phyloP scores from a whole-genome alignment of 2,113 vertebrate species.

The Stomatorhinus ivindoensis region DNA sequence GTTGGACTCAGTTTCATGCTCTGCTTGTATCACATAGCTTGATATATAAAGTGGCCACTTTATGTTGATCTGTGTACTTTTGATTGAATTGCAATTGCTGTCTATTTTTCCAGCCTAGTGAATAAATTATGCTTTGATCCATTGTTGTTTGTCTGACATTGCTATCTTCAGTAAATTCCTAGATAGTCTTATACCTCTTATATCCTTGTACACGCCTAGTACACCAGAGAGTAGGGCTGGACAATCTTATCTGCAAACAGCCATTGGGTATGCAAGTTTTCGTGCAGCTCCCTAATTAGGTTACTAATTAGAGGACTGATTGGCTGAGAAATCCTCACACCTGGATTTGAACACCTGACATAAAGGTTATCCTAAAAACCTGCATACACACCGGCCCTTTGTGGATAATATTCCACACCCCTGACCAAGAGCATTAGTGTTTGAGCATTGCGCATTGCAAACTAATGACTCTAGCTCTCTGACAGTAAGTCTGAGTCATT shows the following conservation, averaged over 20 bases:
- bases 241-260: no score
- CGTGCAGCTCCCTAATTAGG: no score
- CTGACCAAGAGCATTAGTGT: not conserved
- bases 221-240: not conserved
- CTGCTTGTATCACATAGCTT: not conserved
- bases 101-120: not conserved
- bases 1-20: not conserved
- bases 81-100: not conserved
- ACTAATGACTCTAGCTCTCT: not conserved
- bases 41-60: not conserved
- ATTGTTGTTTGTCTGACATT: not conserved
- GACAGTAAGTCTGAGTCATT: not conserved
- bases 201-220: not conserved
- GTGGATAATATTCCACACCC: no score
- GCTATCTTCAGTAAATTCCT: not conserved
- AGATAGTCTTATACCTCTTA: not conserved
- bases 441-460: not conserved
- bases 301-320: no score
- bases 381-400: no score
- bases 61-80: not conserved
- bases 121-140: not conserved
- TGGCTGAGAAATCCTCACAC: no score
- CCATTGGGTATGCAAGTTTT: no score
- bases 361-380: no score
- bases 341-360: no score